Percentiles rank a stretch among this genome's conserved stretches.
These are phyloP conservation scores for Cotesia congregata DNA, from an alignment of 2,888 invertebrate genomes.

Conservation along the genomic window DNA sequence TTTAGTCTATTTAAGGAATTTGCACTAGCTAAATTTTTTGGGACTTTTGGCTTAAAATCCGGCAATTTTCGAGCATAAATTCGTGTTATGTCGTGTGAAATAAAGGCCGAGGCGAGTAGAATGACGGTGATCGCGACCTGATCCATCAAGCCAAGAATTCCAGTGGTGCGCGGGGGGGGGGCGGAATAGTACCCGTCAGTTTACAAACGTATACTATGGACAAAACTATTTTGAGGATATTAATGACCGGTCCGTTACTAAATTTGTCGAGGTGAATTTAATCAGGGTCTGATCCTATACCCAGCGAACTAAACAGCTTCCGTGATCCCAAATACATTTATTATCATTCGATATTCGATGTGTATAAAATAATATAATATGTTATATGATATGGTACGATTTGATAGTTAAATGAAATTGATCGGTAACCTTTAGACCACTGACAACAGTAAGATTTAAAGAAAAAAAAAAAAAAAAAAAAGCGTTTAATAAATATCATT, in stretches of 20 bases:
- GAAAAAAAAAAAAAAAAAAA: no score
- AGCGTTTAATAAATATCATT: not conserved
- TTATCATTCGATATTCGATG: not conserved
- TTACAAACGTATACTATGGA: not conserved
- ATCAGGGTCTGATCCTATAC: not conserved
- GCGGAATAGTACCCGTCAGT: no score
- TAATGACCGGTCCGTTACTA: conserved; percentile 19
- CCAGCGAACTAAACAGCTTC: not conserved
- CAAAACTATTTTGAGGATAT: conserved; percentile 24
- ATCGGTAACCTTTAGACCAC: not conserved
- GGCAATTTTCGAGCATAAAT: no score
- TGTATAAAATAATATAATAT: no score
- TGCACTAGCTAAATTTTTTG: no score
- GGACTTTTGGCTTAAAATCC: no score
- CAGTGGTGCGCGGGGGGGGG: no score
- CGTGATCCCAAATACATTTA: not conserved
- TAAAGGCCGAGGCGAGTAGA: no score
- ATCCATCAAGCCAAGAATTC: no score
- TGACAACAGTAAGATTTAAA: not conserved
- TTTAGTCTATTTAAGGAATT: no score
- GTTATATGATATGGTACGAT: not conserved
- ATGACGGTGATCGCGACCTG: no score
- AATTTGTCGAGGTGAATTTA: conserved; percentile 17
- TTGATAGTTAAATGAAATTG: not conserved
- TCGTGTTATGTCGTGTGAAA: no score